Evolutionary conservation across 2,888 invertebrate species (phyloP).

Genomic region (Amiota mariae): DNA sequence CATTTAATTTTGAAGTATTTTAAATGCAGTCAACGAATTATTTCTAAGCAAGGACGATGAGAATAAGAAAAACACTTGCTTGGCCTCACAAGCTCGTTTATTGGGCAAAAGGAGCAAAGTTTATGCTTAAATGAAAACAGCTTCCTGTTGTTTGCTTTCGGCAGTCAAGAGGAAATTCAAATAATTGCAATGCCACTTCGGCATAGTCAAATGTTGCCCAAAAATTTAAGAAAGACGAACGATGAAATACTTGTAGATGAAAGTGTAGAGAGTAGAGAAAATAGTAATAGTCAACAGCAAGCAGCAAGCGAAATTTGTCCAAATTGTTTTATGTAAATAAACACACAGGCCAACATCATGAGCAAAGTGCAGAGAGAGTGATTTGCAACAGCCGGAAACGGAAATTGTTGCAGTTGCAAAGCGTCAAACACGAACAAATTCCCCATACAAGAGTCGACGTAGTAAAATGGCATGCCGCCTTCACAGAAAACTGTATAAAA

Average conservation of each 20-base stretch:
- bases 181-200: slow-evolving; percentile 26
- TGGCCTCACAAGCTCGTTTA: slow-evolving; percentile 10
- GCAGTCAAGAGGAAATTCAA: slow-evolving; percentile 9
- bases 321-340: slow-evolving; percentile 36
- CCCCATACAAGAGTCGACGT: slow-evolving; percentile 24
- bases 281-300: neutral
- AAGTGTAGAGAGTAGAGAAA: too few species aligned
- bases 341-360: neutral
- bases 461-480: neutral
- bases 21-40: slow-evolving; percentile 8
- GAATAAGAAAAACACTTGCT: too few species aligned
- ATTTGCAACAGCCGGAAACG: slow-evolving; percentile 55
- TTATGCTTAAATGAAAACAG: slow-evolving; percentile 16
- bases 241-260: too few species aligned
- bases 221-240: neutral
- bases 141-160: neutral
- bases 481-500: neutral
- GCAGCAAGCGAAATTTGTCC: slow-evolving; percentile 26
- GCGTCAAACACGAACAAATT: slow-evolving; percentile 46
- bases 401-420: slow-evolving; percentile 64
- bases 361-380: slow-evolving; percentile 7
- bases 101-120: slow-evolving; percentile 14
- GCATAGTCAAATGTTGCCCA: neutral
- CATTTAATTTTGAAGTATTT: slow-evolving; percentile 24
- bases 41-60: slow-evolving; percentile 3